phyloP scores from a whole-genome alignment of 2,888 invertebrate species.

The Tetanocera ferruginea region DNA sequence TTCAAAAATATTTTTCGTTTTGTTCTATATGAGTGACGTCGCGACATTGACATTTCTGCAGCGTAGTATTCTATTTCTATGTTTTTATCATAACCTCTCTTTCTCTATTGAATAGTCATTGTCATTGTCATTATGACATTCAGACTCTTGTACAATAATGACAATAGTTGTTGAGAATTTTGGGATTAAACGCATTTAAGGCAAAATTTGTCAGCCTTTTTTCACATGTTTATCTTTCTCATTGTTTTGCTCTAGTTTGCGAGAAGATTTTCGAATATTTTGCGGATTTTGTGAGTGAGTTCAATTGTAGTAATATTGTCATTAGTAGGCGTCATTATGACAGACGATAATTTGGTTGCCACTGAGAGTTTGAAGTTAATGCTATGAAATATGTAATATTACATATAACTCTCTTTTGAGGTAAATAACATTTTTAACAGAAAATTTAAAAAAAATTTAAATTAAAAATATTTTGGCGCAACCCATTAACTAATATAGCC shows the following conservation, averaged over 20 bases:
- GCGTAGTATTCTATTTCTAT: neutral
- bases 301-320: neutral
- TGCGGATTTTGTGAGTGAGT: neutral
- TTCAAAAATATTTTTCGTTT: neutral
- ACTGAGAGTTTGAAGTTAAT: too few species aligned
- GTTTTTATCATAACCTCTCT: neutral
- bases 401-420: neutral
- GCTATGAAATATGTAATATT: neutral
- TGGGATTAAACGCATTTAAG: slow-evolving; percentile 15
- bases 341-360: too few species aligned
- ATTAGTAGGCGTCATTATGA: too few species aligned
- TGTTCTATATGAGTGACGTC: neutral
- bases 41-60: neutral
- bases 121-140: neutral
- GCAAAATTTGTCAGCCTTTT: neutral
- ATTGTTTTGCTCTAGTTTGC: neutral
- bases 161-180: slow-evolving; percentile 17
- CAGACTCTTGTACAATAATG: neutral
- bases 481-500: too few species aligned
- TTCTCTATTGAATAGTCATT: neutral
- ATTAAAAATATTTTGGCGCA: too few species aligned
- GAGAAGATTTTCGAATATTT: neutral
- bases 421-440: too few species aligned
- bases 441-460: too few species aligned
- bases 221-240: neutral